Conservation (phyloP, 1,140 invertebrate genomes). For the Heterodera carotae region DNA sequence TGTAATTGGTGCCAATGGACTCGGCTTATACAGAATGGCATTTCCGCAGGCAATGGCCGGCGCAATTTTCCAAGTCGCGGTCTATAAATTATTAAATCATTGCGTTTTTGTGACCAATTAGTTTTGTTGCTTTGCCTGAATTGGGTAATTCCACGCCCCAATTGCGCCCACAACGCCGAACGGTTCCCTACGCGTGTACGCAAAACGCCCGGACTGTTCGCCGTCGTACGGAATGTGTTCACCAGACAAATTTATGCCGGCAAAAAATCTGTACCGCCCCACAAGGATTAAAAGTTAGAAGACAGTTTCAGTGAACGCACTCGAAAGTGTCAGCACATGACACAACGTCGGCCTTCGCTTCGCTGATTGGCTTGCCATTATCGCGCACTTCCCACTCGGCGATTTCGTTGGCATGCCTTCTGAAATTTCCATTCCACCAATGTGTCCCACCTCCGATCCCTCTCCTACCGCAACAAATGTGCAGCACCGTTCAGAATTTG, state of each 20-base stretch:
- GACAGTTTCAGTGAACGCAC: slow-evolving; percentile 37
- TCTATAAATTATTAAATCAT: slow-evolving; percentile 66
- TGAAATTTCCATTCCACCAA: slow-evolving; percentile 14
- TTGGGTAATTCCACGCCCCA: slow-evolving; percentile 72
- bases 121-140: slow-evolving; percentile 68
- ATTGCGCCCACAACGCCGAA: slow-evolving; percentile 68
- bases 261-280: slow-evolving; percentile 22
- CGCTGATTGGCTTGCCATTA: slow-evolving; percentile 63
- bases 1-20: slow-evolving; percentile 69
- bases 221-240: slow-evolving; percentile 49
- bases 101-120: not conserved
- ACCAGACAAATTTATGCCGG: slow-evolving; percentile 48
- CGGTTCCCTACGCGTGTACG: slow-evolving; percentile 67
- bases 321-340: slow-evolving; percentile 64
- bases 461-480: not conserved
- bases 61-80: slow-evolving; percentile 68
- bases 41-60: slow-evolving; percentile 72
- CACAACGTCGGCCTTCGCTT: slow-evolving; percentile 58
- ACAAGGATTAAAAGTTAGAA: not conserved
- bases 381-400: slow-evolving; percentile 58
- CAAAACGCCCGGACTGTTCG: slow-evolving; percentile 38
- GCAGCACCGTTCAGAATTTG: slow-evolving; percentile 31
- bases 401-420: slow-evolving; percentile 40
- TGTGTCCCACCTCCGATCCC: not conserved
- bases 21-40: slow-evolving; percentile 70